These are phyloP conservation scores for Netta rufina DNA, from an alignment of 2,797 vertebrate species.

Conservation along the genomic window DNA sequence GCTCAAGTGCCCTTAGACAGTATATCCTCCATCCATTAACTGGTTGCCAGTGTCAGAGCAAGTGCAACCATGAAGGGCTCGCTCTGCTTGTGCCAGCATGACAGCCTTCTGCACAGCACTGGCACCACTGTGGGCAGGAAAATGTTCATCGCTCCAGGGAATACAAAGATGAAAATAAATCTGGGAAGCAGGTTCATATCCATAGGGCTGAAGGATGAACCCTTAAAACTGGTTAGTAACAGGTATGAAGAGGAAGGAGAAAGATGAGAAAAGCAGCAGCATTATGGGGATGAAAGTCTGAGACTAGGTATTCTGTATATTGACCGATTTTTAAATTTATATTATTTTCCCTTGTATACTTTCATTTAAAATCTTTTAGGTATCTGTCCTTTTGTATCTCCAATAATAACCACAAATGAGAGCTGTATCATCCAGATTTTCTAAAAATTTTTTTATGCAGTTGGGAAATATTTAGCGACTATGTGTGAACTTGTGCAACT, in stretches of 20 bases:
- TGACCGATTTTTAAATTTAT: background rate
- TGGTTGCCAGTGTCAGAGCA: background rate
- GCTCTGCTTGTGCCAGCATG: background rate
- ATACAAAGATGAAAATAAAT: background rate
- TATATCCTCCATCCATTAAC: constrained; percentile 3
- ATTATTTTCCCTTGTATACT: background rate
- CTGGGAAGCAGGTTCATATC: background rate
- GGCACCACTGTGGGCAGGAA: background rate
- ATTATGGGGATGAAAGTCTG: background rate
- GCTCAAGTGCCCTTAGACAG: background rate
- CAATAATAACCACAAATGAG: background rate
- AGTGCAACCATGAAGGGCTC: background rate
- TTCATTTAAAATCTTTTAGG: background rate
- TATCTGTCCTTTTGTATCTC: background rate
- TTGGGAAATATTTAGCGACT: background rate
- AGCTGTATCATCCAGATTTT: background rate
- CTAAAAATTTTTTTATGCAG: background rate
- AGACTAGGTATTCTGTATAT: background rate
- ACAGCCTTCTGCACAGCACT: background rate
- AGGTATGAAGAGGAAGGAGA: background rate
- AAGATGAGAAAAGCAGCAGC: background rate
- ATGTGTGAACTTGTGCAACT: background rate
- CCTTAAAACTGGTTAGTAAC: background rate
- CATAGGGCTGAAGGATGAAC: background rate
- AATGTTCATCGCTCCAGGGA: background rate